Conservation (phyloP, 2,888 invertebrate genomes). For the Acanthosepion lycidas region DNA sequence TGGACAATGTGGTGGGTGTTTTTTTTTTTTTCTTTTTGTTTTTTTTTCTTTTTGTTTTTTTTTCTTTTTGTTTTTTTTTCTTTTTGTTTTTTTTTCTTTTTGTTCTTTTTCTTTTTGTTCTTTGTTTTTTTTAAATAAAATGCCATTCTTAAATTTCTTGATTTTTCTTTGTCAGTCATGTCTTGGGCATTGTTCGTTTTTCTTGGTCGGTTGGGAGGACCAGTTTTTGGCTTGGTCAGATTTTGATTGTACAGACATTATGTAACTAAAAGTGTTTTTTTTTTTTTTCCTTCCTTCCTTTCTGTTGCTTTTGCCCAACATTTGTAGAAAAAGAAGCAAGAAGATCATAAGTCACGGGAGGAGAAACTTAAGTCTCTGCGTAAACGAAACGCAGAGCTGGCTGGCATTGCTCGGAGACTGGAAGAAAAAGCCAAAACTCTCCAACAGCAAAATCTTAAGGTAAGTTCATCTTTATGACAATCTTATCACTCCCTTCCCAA, state of each 20-base stretch:
- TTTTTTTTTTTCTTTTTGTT: not conserved
- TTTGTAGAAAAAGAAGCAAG: constrained; percentile 68
- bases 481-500: not conserved
- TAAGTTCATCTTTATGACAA: constrained; percentile 40
- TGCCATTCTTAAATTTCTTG: not conserved
- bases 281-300: not conserved
- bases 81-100: no score
- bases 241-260: not conserved
- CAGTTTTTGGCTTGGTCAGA: not conserved
- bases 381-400: constrained; percentile 75
- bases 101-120: no score
- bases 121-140: not conserved
- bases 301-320: not conserved
- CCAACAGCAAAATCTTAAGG: constrained; percentile 69
- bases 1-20: not conserved
- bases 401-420: constrained; percentile 74
- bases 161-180: not conserved
- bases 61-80: not conserved
- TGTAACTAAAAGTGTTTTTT: not conserved
- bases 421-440: constrained; percentile 75
- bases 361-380: constrained; percentile 75
- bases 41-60: no score
- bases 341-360: constrained; percentile 72
- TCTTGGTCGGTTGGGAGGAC: not conserved
- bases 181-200: not conserved